Base-by-base conservation (phyloP, 2,113 vertebrate species). In the Pomatorhinus ruficollis region DNA sequence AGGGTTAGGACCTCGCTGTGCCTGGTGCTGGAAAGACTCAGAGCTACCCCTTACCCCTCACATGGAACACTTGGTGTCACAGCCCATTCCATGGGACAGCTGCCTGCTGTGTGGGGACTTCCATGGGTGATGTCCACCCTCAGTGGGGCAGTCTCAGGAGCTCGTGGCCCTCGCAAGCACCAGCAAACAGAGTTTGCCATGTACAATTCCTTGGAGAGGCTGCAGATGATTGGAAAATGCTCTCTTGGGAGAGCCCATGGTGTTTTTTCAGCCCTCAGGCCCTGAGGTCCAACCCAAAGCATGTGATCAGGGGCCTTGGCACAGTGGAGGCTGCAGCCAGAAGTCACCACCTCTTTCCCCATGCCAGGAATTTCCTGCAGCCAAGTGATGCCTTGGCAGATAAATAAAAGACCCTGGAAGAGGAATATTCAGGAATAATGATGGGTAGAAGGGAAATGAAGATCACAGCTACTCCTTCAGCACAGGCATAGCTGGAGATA, bases 401-500 rank as follows among this genome's bases (percentile, higher is more conserved):
- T 89, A 97, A 98, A 95, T 50, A 77, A 92, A 93, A 92, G 56
- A 28, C 9, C 28, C 52, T 82, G 72, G 52, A 86, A 93, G 52
- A 64, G 40, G 40, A 92, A 89, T 71, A 39, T 18, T 74, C 72
- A 70, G 39, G 78, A 76, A 94, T 81, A 76, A 87, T 39, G 37
- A 28, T 40, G 72, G 27, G 21, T 39, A 35, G 24, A 12, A 70
- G 69, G 65, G 42, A 84, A 89, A 50, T 35, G 1, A 79, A 89
- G 74, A 61, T 90, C 86, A 61, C 4, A 3, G 54, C 31, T 95
- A 94, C 80, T 92, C 47, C 52, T 92, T 40, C 28, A 28, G 19
- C 72, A 47, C 16, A 69, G 21, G 20, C 5, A 31, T 1, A 52
- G 9, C 25, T 83, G 47, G 39, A 85, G 35, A 60, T 14, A 28